Percentiles rank a stretch among this genome's conserved stretches.
phyloP scores from a whole-genome alignment of 2,888 invertebrate genomes.

The Andrena minutula region DNA sequence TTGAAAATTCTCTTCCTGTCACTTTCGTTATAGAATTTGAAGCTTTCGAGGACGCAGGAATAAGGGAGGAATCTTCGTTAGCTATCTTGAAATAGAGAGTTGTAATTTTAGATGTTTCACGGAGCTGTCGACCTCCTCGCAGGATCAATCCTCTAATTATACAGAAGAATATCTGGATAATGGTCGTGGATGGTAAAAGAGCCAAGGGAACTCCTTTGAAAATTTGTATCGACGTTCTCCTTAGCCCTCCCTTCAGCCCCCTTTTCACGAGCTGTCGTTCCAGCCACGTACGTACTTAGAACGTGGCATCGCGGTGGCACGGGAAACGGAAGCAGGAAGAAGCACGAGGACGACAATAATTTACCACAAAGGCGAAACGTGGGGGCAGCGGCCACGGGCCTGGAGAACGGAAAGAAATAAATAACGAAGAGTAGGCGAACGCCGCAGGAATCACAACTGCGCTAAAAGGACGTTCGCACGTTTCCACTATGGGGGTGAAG shows the following conservation, averaged over 20 bases:
- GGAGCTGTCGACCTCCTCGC: no score
- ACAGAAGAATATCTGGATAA: not conserved
- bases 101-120: no score
- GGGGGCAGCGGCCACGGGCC: conserved; percentile 25
- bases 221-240: conserved; percentile 49
- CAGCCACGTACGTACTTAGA: conserved; percentile 34
- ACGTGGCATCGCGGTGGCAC: conserved; percentile 25
- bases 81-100: no score
- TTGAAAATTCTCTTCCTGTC: no score
- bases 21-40: no score
- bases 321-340: conserved; percentile 49
- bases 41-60: no score
- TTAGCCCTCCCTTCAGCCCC: not conserved
- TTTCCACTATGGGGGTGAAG: conserved; percentile 25
- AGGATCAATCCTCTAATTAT: not conserved
- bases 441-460: conserved; percentile 61
- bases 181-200: not conserved
- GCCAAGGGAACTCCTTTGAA: not conserved
- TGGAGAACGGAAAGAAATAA: conserved; percentile 65
- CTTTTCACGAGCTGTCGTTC: conserved; percentile 7
- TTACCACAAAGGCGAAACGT: conserved; percentile 67
- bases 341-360: conserved; percentile 59
- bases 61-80: no score
- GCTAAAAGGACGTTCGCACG: conserved; percentile 51
- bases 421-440: conserved; percentile 64